A percentile compares a stretch with the other conserved stretches of the same genome.
Evolutionary conservation across 2,113 vertebrate genomes (phyloP).

Genomic region (Patagioenas fasciata): DNA sequence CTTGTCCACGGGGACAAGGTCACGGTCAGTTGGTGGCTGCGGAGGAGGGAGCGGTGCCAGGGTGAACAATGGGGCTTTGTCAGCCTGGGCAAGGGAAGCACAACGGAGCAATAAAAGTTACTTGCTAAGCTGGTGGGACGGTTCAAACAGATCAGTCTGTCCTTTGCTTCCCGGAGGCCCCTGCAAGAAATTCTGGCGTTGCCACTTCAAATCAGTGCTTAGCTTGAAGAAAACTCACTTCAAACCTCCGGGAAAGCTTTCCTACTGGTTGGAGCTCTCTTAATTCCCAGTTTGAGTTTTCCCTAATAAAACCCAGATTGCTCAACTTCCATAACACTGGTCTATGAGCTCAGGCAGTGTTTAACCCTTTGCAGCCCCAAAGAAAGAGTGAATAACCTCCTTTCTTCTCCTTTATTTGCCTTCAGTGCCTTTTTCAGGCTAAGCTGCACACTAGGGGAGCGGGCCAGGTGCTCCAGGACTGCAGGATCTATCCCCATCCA

Average conservation of each 20-base stretch:
- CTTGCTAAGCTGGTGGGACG: not conserved
- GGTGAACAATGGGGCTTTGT: not conserved
- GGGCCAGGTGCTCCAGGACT: too few species aligned
- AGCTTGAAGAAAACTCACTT: not conserved
- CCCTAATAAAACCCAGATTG: constrained; percentile 29
- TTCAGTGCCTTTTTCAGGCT: not conserved
- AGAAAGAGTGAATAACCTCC: not conserved
- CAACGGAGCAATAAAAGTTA: not conserved
- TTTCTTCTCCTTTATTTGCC: not conserved
- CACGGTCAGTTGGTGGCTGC: not conserved
- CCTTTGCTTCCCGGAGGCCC: not conserved
- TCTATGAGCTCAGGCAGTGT: not conserved
- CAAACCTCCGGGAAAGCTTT: not conserved
- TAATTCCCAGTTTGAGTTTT: not conserved
- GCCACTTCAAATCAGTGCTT: not conserved
- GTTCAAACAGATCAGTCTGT: not conserved
- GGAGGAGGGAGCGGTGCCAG: not conserved
- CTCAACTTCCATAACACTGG: not conserved
- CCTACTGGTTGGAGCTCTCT: not conserved
- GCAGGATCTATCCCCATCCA: not conserved
- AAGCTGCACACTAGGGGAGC: not conserved
- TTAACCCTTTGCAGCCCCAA: not conserved
- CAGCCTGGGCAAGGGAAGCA: not conserved
- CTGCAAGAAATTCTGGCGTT: not conserved
- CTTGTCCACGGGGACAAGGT: not conserved